Conservation (phyloP, 2,888 invertebrate species). For the Sussaba pulchella region DNA sequence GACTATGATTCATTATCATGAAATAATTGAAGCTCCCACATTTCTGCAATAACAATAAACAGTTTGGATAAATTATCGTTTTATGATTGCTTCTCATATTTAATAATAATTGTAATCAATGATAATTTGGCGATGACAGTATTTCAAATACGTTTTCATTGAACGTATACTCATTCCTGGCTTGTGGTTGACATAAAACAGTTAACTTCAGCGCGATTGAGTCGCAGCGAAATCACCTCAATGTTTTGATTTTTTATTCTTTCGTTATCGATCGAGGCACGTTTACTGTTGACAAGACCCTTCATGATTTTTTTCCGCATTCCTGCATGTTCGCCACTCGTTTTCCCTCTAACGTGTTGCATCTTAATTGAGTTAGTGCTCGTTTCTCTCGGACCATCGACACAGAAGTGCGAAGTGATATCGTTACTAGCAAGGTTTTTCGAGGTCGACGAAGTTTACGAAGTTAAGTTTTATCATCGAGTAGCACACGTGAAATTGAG, state of each 20-base stretch:
- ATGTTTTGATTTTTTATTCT: not conserved
- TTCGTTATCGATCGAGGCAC: slow-evolving; percentile 14
- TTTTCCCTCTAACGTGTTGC: slow-evolving; percentile 7
- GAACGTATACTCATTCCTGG: too few species aligned
- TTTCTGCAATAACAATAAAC: too few species aligned
- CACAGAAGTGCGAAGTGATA: not conserved
- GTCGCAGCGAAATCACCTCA: too few species aligned
- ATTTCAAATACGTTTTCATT: too few species aligned
- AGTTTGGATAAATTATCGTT: too few species aligned
- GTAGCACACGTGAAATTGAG: too few species aligned
- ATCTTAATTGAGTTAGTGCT: slow-evolving; percentile 45
- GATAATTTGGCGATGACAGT: too few species aligned
- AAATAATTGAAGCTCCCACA: too few species aligned
- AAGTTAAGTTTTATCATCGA: not conserved
- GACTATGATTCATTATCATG: too few species aligned
- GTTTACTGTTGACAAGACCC: slow-evolving; percentile 20
- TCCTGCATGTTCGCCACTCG: not conserved
- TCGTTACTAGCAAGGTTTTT: not conserved
- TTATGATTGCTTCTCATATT: too few species aligned
- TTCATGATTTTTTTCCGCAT: slow-evolving; percentile 11
- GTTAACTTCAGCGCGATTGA: slow-evolving; percentile 44
- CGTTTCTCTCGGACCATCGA: not conserved
- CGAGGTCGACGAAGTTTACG: too few species aligned
- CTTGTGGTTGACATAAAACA: slow-evolving; percentile 19
- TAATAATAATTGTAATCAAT: too few species aligned